A percentile compares a stretch with the other conserved stretches of the same genome.
phyloP scores from a whole-genome alignment of 2,888 invertebrate genomes.

The Phytoseiulus persimilis region DNA sequence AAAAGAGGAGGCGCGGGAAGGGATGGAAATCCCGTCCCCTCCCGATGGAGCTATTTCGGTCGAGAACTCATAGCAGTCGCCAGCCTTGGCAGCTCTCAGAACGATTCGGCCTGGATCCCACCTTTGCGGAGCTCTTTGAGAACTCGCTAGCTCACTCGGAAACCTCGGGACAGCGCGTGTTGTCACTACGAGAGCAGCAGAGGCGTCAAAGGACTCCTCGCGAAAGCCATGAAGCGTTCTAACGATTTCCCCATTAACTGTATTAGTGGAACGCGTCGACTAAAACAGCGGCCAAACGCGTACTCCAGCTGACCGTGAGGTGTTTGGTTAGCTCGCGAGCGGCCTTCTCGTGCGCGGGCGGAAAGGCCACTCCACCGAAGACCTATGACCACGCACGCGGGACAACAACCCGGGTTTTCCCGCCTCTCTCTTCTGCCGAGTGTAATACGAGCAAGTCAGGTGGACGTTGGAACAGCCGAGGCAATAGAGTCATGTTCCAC shows the following conservation, averaged over 20 bases:
- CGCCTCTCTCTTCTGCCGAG: background rate
- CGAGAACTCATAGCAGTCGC: background rate
- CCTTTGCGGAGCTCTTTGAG: background rate
- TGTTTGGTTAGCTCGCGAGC: too few relatives aligned
- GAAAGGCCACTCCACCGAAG: background rate
- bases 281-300: too few relatives aligned
- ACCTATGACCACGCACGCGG: background rate
- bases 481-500: background rate
- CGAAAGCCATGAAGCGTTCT: too few relatives aligned
- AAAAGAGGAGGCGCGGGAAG: background rate
- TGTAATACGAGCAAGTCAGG: background rate
- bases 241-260: too few relatives aligned
- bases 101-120: background rate
- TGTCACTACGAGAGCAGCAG: background rate
- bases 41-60: background rate
- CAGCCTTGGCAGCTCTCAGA: background rate
- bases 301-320: too few relatives aligned
- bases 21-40: background rate
- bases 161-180: background rate
- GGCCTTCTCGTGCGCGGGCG: background rate
- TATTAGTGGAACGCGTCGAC: background rate
- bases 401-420: background rate
- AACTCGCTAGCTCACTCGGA: background rate
- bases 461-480: background rate
- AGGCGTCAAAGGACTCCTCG: background rate